Percentiles rank a stretch among this genome's conserved stretches.
Evolutionary conservation across 2,797 vertebrate genomes (phyloP).

Genomic region (Nyctibius grandis): DNA sequence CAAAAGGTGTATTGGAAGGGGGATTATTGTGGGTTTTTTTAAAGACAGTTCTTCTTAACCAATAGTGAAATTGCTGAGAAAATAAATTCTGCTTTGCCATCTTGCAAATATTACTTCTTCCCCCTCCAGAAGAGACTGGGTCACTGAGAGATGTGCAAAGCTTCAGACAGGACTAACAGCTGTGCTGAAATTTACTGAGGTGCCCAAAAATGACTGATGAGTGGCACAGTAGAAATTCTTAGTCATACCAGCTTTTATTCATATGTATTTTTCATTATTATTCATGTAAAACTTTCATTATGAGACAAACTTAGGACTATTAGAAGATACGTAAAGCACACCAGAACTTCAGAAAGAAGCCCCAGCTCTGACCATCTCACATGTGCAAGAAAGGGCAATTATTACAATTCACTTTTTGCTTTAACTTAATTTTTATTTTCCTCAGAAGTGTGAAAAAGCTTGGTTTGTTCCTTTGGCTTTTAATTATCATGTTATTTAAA

Average conservation of each 20-base stretch:
- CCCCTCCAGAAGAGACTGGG: neutral
- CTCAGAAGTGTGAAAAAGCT: neutral
- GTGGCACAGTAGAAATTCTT: neutral
- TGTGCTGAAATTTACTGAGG: neutral
- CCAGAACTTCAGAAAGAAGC: neutral
- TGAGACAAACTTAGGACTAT: neutral
- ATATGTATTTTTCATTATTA: neutral
- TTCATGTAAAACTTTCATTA: neutral
- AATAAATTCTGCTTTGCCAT: neutral
- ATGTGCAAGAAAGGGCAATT: neutral
- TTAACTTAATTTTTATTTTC: neutral
- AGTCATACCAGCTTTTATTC: neutral
- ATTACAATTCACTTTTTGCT: neutral
- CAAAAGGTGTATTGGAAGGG: neutral
- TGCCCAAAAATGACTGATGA: neutral
- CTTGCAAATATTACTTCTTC: neutral
- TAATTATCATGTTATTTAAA: neutral
- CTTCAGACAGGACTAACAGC: neutral
- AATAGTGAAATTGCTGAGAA: neutral
- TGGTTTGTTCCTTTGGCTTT: neutral
- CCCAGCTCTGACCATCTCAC: neutral
- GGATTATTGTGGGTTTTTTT: neutral
- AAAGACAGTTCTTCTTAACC: neutral
- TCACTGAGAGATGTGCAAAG: neutral
- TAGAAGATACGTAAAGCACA: neutral